A percentile compares a stretch with the other conserved stretches of the same genome.
Conservation (phyloP, 2,888 invertebrate genomes). For the Drosophila neonasuta region DNA sequence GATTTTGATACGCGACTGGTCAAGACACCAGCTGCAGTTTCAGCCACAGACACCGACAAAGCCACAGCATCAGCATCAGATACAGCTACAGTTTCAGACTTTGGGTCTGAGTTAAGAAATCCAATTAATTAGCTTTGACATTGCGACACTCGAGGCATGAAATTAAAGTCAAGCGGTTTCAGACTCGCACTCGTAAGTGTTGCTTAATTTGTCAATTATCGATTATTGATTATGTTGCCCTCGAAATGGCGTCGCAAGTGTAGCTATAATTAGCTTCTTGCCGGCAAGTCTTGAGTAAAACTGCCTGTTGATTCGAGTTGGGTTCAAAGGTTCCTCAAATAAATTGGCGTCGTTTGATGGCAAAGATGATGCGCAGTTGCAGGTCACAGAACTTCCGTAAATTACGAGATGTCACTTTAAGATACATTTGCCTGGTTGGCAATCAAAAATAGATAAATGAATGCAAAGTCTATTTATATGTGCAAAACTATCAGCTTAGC, state of each 20-base stretch:
- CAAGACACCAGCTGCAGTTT: conserved; percentile 40
- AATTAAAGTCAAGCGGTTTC: conserved; percentile 56
- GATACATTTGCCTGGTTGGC: neutral
- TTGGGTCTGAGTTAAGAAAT: conserved; percentile 38
- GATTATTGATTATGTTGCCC: conserved; percentile 65
- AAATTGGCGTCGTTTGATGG: neutral
- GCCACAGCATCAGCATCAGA: neutral
- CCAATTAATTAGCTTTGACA: conserved; percentile 66
- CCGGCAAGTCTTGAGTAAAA: conserved; percentile 18
- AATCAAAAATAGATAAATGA: neutral
- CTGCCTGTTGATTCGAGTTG: conserved; percentile 16
- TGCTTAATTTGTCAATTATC: conserved; percentile 63
- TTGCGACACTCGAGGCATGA: conserved; percentile 53
- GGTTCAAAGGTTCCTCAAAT: conserved; percentile 23
- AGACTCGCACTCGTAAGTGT: conserved; percentile 29
- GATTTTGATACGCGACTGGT: conserved; percentile 27
- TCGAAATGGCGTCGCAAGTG: conserved; percentile 27
- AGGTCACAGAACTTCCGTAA: neutral
- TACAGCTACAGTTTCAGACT: conserved; percentile 15
- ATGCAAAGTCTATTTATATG: neutral
- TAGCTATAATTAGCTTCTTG: conserved; percentile 55
- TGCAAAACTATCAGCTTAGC: conserved; percentile 10
- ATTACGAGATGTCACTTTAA: neutral
- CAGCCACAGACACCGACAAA: neutral
- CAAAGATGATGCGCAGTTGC: neutral